Evolutionary conservation across 2,888 invertebrate genomes (phyloP), one percentile per base, ranked within the genome.

Genomic region (Tetragonula carbonaria): DNA sequence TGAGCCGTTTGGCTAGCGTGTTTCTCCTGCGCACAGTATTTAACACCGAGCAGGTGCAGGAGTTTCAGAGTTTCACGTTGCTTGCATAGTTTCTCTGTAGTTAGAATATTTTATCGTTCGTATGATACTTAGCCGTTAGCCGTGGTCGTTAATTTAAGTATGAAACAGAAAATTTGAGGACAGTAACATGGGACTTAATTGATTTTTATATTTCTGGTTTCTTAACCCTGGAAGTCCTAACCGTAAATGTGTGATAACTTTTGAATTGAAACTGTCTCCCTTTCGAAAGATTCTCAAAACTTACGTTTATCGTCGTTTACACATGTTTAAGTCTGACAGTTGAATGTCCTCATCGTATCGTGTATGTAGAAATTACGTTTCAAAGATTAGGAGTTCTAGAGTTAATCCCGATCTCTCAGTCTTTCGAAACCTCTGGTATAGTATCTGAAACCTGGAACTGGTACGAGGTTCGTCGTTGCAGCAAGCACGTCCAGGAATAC

Each of bases 161-260:
- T 21, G 57, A 65, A 45, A 23, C 59, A 16, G 28, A 67, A 38
- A 62, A 21, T 63, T 67, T 67, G 84, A 71, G 84, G 78, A 74
- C 84, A 78, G 74, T 74, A 62, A 84, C 84, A 78, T 78, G 84
- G 57, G 73, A 83, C 78, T 84, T 28, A 8, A 59, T 45, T 82
- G 67, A 83, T 65, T 74, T 70, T 70, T 74, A 18, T 77, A 53
- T 59, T 80, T 73, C 68, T 75, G 67, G 21, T 72, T 75, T 57
- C 33, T 33, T 57, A 72, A 80, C 45, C 45, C 45, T 45, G 11
- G 11, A 45, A 45, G 45, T 45, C 45, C 45, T 45, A 45, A 45
- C 8, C 8, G 45, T 45, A 45, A 11, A 45, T 45, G 8, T 45
- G 8, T 8, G 45, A 45, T 45, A 45, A 45, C 45, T 45, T 45